Evolutionary conservation across 2,888 invertebrate species (phyloP).

Genomic region (Apeira syringaria): DNA sequence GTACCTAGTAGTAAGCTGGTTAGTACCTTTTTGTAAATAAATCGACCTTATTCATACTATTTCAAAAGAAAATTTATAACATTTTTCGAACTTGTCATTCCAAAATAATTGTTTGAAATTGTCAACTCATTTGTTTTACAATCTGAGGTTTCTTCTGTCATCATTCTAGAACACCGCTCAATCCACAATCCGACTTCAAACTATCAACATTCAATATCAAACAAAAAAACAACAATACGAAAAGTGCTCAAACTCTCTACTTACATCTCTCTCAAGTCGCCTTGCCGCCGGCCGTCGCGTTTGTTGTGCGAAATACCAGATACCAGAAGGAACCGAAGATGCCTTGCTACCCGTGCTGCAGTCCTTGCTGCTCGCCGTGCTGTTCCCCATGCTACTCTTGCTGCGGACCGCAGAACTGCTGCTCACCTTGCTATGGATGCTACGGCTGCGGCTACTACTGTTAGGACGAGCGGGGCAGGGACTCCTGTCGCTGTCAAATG

Average conservation of each 20-base stretch:
- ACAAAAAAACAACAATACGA: slow-evolving; percentile 28
- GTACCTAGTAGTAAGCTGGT: too few relatives aligned
- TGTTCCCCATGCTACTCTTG: slow-evolving; percentile 48
- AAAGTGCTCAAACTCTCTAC: slow-evolving; percentile 9
- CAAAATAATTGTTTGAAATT: background rate
- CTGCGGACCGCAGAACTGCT: background rate
- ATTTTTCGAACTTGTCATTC: too few relatives aligned
- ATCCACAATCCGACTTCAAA: slow-evolving; percentile 48
- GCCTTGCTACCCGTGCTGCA: slow-evolving; percentile 54
- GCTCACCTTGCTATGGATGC: background rate
- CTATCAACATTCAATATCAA: slow-evolving; percentile 43
- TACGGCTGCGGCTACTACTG: background rate
- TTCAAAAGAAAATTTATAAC: too few relatives aligned
- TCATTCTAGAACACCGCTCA: slow-evolving; percentile 22
- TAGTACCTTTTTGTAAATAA: too few relatives aligned
- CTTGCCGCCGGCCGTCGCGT: too few relatives aligned
- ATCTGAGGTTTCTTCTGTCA: slow-evolving; percentile 37
- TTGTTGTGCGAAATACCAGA: slow-evolving; percentile 19
- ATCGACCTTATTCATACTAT: too few relatives aligned
- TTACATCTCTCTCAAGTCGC: slow-evolving; percentile 18
- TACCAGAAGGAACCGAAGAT: slow-evolving; percentile 39
- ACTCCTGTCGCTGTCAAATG: background rate
- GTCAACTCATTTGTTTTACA: background rate
- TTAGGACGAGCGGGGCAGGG: background rate
- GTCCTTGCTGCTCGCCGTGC: slow-evolving; percentile 48